Evolutionary conservation across 2,113 vertebrate species (phyloP).

Genomic region (Seriola dumerili): DNA sequence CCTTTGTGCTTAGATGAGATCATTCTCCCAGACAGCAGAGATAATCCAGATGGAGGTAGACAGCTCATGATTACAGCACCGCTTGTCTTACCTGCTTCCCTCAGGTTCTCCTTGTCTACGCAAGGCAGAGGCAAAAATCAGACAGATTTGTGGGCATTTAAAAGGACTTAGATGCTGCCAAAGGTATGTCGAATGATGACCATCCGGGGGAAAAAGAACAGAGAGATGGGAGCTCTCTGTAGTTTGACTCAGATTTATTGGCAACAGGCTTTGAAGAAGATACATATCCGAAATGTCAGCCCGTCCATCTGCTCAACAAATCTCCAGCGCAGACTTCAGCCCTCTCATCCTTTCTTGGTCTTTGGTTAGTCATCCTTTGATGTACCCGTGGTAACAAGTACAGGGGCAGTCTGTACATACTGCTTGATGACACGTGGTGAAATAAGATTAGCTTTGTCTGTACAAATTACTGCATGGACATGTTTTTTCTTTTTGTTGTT

Average conservation of each 20-base stretch:
- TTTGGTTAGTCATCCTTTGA: constrained; percentile 62
- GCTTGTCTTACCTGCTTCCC: constrained; percentile 53
- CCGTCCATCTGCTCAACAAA: constrained; percentile 58
- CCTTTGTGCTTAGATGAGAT: constrained; percentile 51
- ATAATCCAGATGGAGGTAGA: constrained; percentile 55
- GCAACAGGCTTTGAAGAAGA: constrained; percentile 65
- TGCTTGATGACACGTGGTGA: constrained; percentile 17
- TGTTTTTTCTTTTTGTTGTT: background rate
- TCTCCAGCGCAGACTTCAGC: constrained; percentile 41
- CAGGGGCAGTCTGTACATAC: background rate
- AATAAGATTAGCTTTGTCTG: constrained; percentile 24
- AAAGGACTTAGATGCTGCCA: background rate
- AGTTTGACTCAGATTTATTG: constrained; percentile 69
- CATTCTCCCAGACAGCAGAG: constrained; percentile 33
- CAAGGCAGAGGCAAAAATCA: constrained; percentile 10
- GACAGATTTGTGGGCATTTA: constrained; percentile 32
- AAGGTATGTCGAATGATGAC: constrained; percentile 20
- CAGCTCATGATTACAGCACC: constrained; percentile 58
- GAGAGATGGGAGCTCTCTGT: constrained; percentile 49
- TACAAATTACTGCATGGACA: background rate
- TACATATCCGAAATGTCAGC: constrained; percentile 56
- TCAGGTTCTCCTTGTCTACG: constrained; percentile 1
- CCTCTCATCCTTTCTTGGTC: constrained; percentile 27
- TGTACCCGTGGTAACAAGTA: constrained; percentile 22
- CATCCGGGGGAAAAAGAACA: constrained; percentile 62